Conservation (phyloP, 2,888 invertebrate species). For the Pseudococcus longispinus region DNA sequence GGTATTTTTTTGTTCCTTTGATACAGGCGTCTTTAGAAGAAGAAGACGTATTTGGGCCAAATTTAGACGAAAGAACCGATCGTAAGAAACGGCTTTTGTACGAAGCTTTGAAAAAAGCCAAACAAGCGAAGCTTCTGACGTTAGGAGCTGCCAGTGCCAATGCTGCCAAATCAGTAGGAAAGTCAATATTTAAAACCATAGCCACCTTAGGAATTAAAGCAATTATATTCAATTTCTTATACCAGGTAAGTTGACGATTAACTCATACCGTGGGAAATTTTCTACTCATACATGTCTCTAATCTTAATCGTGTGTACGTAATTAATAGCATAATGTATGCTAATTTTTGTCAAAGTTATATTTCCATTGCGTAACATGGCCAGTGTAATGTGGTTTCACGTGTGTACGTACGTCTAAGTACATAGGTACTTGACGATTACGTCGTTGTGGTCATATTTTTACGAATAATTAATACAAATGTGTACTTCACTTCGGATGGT, state of each 20-base stretch:
- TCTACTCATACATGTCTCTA: neutral
- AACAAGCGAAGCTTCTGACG: slow-evolving; percentile 59
- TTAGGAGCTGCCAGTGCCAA: slow-evolving; percentile 59
- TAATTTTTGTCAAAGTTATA: slow-evolving; percentile 28
- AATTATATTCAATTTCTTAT: slow-evolving; percentile 60
- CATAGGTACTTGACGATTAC: neutral
- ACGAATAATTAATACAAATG: neutral
- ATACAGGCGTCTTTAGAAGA: slow-evolving; percentile 58
- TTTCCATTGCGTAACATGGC: neutral
- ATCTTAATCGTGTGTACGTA: neutral
- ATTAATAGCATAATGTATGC: slow-evolving; percentile 5
- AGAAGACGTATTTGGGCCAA: slow-evolving; percentile 58
- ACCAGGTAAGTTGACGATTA: slow-evolving; percentile 59
- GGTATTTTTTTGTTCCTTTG: neutral
- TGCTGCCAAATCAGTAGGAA: slow-evolving; percentile 60
- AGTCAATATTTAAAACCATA: slow-evolving; percentile 60
- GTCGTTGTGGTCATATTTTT: neutral
- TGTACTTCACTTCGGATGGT: neutral
- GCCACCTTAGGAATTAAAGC: slow-evolving; percentile 61
- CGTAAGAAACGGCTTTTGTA: slow-evolving; percentile 58
- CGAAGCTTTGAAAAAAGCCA: slow-evolving; percentile 54
- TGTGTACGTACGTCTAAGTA: neutral
- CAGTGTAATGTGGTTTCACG: neutral
- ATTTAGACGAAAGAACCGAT: slow-evolving; percentile 53
- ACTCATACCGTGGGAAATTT: neutral